Base-by-base conservation (phyloP, 2,888 invertebrate genomes). In the Phortica okadai region DNA sequence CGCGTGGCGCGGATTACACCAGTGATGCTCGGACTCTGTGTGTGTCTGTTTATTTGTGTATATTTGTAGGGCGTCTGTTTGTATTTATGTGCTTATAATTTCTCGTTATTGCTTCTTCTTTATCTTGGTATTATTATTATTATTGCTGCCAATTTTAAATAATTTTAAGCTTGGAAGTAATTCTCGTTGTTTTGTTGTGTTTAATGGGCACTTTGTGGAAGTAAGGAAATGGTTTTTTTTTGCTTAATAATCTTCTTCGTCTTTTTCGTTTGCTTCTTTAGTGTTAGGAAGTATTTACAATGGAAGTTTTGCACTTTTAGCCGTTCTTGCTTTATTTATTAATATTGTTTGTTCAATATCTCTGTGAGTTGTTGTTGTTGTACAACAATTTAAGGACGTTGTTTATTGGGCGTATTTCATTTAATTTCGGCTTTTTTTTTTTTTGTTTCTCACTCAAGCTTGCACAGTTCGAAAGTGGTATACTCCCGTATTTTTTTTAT, bases 61-160 rank as follows among this genome's bases (percentile, higher is more conserved):
- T 6, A 11, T 73, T 45, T 25, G 41, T 33, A n/a, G 33, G 54
- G 56, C 11, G 44, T 7, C n/a, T 66, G 33, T 54, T 50, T 21
- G 41, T 5, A 50, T 50, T 16, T 6, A 42, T 73, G 8, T 73
- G 8, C 56, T 73, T 74, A 45, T 0, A 44, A 25, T 70, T 82
- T 87, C 83, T 86, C 81, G 82, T 84, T 86, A 87, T 84, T 80
- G 81, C 16, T 62, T 62, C 21, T 62, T 62, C 56, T 59, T 73
- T 59, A 41, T 16, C 25, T 44, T 73, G 16, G 42, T 33, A n/a
- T 73, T 25, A 16, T 16, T 62, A 10, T 56, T 21, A 21, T 73
- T 45, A n/a, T 10, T 25, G 73, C 25, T 62, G 25, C 8, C 59
- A 33, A 21, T 64, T 45, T 45, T 64, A 41, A 73, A 11, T 73